Conservation (phyloP, 2,113 vertebrate species). For the Varanus salvator region DNA sequence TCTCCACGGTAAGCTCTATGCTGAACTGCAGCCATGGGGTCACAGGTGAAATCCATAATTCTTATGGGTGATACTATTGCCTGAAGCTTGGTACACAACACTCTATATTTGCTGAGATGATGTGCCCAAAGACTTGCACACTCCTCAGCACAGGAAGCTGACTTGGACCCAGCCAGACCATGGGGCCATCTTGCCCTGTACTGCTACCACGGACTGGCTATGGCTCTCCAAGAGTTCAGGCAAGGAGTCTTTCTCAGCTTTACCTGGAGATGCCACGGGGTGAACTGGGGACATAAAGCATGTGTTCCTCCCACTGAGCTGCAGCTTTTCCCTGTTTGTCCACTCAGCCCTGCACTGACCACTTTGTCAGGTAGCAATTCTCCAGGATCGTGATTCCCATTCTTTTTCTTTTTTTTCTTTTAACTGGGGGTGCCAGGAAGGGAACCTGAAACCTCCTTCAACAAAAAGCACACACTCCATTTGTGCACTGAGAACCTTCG, state of each 20-base stretch:
- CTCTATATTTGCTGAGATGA: not conserved
- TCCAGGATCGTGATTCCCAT: not conserved
- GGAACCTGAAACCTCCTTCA: not conserved
- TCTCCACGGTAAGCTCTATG: not conserved
- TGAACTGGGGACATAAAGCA: not conserved
- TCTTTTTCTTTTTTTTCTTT: not conserved
- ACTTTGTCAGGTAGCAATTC: not conserved
- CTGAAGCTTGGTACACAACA: not conserved
- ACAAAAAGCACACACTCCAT: not conserved
- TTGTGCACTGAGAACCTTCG: not conserved
- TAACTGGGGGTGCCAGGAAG: not conserved
- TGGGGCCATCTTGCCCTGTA: not conserved
- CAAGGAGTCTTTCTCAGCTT: not conserved
- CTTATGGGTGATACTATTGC: not conserved
- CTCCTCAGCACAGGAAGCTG: not conserved
- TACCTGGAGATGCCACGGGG: not conserved
- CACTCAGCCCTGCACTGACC: not conserved
- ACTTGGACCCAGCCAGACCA: not conserved
- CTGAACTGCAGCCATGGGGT: not conserved
- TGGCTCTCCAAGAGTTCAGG: not conserved
- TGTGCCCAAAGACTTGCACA: too few relatives aligned
- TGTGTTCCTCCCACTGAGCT: not conserved
- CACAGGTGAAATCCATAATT: not conserved
- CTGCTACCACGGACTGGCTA: not conserved
- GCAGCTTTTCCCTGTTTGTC: not conserved